Percentiles rank a stretch among this genome's conserved stretches.
Evolutionary conservation across 2,888 invertebrate species (phyloP).

Genomic region (Cephus sareptanus): DNA sequence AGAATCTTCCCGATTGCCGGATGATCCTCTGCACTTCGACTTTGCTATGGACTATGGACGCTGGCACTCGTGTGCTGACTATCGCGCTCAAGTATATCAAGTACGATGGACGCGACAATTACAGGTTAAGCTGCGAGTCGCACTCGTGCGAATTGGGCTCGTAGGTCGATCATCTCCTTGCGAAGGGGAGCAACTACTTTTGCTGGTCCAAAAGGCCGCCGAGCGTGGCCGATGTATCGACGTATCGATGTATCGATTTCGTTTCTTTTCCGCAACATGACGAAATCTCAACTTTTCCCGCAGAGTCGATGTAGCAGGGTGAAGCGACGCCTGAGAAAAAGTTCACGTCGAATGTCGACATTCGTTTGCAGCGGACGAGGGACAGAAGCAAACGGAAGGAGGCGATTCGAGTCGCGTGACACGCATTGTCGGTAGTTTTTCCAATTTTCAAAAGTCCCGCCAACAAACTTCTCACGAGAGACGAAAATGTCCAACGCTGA

Average conservation of each 20-base stretch:
- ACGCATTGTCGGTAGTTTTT: too few relatives aligned
- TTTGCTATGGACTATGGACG: too few relatives aligned
- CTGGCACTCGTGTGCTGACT: too few relatives aligned
- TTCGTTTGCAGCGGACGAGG: background rate
- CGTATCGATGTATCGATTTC: constrained; percentile 45
- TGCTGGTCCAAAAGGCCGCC: background rate
- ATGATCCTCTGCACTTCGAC: too few relatives aligned
- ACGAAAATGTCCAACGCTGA: background rate
- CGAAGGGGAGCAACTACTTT: too few relatives aligned
- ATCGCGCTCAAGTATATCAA: too few relatives aligned
- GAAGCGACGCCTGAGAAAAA: background rate
- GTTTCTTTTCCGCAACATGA: constrained; percentile 41
- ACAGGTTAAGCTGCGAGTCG: too few relatives aligned
- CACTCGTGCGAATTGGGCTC: background rate
- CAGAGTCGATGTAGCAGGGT: background rate
- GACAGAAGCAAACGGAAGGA: background rate
- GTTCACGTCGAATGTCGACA: background rate
- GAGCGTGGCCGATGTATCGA: constrained; percentile 21
- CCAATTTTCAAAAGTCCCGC: too few relatives aligned
- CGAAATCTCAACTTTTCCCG: constrained; percentile 39
- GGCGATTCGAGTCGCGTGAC: too few relatives aligned
- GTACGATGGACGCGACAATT: too few relatives aligned
- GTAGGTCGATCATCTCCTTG: too few relatives aligned
- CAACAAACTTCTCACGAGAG: background rate
- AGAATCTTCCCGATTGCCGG: too few relatives aligned